Evolutionary conservation across 2,113 vertebrate species (phyloP).

Genomic region (Pangasianodon gigas): DNA sequence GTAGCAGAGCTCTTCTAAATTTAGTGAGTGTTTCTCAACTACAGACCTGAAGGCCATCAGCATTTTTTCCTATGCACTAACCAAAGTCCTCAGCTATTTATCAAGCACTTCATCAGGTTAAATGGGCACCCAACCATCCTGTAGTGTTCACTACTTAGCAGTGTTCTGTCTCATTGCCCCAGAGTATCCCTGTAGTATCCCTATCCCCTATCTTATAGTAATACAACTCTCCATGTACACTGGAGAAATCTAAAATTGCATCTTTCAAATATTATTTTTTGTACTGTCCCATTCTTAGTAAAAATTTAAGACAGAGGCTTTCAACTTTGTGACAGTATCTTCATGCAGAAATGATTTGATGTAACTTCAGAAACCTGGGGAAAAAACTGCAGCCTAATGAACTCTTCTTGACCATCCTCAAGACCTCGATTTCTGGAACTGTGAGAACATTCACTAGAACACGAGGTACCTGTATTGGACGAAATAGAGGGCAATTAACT

Average conservation of each 20-base stretch:
- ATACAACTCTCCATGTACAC: neutral
- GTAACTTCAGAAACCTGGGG: constrained; percentile 72
- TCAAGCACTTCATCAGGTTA: neutral
- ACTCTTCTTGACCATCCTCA: constrained; percentile 71
- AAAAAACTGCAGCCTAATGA: constrained; percentile 68
- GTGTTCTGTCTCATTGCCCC: neutral
- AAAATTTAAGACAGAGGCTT: neutral
- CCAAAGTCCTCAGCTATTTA: neutral
- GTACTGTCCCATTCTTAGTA: neutral
- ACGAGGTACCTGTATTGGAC: constrained; percentile 79
- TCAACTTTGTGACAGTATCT: neutral
- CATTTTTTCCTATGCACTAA: neutral
- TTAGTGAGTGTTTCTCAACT: neutral
- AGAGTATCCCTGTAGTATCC: neutral
- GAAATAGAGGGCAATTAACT: constrained; percentile 6
- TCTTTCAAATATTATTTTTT: neutral
- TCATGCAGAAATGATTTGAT: constrained; percentile 1
- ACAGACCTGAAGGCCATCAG: neutral
- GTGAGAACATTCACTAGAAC: constrained; percentile 82
- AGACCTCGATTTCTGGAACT: constrained; percentile 74
- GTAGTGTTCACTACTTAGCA: neutral
- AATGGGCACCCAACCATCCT: neutral
- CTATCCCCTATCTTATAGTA: neutral
- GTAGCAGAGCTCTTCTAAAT: neutral
- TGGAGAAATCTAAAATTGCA: neutral